Conservation (phyloP, 1,140 invertebrate species). For the Patella vulgata region DNA sequence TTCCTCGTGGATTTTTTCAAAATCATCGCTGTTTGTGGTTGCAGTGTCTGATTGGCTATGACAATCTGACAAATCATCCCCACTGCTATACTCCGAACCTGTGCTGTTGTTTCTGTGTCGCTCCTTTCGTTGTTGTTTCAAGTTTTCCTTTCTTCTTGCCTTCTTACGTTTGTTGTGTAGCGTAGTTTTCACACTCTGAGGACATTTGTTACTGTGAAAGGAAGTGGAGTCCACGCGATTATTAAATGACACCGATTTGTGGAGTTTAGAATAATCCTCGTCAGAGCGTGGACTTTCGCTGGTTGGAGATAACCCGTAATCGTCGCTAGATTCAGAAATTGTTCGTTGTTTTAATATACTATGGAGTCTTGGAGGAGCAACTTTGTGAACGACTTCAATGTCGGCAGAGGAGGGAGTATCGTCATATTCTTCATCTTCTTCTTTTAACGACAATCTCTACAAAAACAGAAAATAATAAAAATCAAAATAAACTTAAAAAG, state of each 20-base stretch:
- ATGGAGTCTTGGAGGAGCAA: conserved; percentile 49
- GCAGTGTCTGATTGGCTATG: conserved; percentile 10
- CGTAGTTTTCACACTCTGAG: conserved; percentile 55
- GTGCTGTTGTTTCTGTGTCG: conserved; percentile 44
- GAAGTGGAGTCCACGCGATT: conserved; percentile 57
- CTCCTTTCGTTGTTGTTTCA: conserved; percentile 24
- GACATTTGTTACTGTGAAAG: conserved; percentile 53
- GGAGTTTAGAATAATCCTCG: conserved; percentile 38
- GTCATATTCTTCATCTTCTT: conserved; percentile 36
- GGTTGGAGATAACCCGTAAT: conserved; percentile 22
- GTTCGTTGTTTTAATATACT: conserved; percentile 63
- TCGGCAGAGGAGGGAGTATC: conserved; percentile 46
- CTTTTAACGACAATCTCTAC: conserved; percentile 1
- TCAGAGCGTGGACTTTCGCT: conserved; percentile 32
- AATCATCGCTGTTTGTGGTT: neutral
- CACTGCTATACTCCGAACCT: conserved; percentile 46
- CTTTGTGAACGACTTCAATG: conserved; percentile 57
- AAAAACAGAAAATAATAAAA: no score
- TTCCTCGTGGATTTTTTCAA: conserved; percentile 14
- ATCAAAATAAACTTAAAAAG: no score
- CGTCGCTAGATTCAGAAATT: conserved; percentile 66
- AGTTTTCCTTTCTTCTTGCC: conserved; percentile 55
- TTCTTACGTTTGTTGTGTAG: conserved; percentile 60
- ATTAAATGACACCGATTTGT: conserved; percentile 61
- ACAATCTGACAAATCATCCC: conserved; percentile 39